These are phyloP conservation scores for Bombus terrestris DNA, from an alignment of 1,140 invertebrate species.

Conservation along the genomic window DNA sequence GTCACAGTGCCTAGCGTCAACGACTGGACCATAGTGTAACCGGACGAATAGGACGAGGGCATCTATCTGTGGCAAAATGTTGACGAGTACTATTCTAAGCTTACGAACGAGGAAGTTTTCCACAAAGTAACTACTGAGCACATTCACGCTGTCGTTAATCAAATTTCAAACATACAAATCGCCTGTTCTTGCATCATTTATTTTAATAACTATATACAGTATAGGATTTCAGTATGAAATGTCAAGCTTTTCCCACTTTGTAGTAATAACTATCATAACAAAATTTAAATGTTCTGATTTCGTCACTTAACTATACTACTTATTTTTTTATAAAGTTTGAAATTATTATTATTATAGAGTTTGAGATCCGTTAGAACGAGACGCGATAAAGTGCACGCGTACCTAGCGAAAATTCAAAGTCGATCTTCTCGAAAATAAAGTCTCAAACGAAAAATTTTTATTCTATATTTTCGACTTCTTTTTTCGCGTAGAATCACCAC, in stretches of 20 bases:
- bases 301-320: too few relatives aligned
- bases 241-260: not conserved
- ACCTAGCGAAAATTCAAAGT: too few relatives aligned
- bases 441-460: too few relatives aligned
- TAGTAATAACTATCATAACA: not conserved
- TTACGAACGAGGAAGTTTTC: not conserved
- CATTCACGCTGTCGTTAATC: not conserved
- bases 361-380: too few relatives aligned
- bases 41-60: not conserved
- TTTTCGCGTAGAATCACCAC: too few relatives aligned
- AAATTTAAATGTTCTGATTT: too few relatives aligned
- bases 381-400: too few relatives aligned
- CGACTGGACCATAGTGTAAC: not conserved
- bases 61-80: conserved; percentile 16
- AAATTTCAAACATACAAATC: not conserved
- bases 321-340: not conserved
- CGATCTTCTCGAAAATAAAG: too few relatives aligned
- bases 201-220: too few relatives aligned
- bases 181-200: not conserved
- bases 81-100: not conserved
- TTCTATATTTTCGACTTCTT: too few relatives aligned
- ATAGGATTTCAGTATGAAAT: not conserved
- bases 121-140: not conserved
- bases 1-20: not conserved
- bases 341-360: not conserved